These are phyloP conservation scores for Corticium candelabrum DNA, from an alignment of 37 sponge, comb jelly and placozoan genomes.

Conservation along the genomic window DNA sequence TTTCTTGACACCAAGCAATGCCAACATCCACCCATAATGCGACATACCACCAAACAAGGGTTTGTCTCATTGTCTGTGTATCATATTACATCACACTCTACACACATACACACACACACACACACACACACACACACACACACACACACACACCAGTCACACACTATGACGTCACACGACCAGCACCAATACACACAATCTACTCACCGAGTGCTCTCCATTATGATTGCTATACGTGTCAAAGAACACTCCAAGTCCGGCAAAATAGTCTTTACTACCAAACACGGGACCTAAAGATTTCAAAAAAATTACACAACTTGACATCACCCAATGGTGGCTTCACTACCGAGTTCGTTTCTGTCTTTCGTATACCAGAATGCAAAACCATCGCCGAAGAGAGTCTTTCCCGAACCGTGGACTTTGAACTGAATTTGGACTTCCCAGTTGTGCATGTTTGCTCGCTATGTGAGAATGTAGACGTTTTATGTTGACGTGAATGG, in stretches of 20 bases:
- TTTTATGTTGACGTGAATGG: not conserved
- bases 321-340: not conserved
- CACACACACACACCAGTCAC: too few relatives aligned
- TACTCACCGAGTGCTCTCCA: slow-evolving; percentile 66
- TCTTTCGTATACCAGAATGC: slow-evolving; percentile 92
- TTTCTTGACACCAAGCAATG: too few relatives aligned
- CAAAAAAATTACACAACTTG: not conserved
- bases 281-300: slow-evolving; percentile 71
- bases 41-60: too few relatives aligned
- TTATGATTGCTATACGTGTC: slow-evolving; percentile 97
- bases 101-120: too few relatives aligned
- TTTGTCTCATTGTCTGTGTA: too few relatives aligned
- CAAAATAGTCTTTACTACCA: slow-evolving; percentile 82
- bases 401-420: slow-evolving; percentile 76
- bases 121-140: too few relatives aligned
- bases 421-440: slow-evolving; percentile 71
- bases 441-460: slow-evolving; percentile 49
- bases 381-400: slow-evolving; percentile 95
- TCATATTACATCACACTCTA: too few relatives aligned
- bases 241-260: slow-evolving; percentile 94
- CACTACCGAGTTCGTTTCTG: slow-evolving; percentile 32
- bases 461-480: not conserved
- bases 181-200: too few relatives aligned
- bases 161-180: too few relatives aligned
- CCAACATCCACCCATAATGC: too few relatives aligned